A percentile compares a stretch with the other conserved stretches of the same genome.
phyloP scores from a whole-genome alignment of 2,888 invertebrate genomes.

The Oscheius myriophilus region DNA sequence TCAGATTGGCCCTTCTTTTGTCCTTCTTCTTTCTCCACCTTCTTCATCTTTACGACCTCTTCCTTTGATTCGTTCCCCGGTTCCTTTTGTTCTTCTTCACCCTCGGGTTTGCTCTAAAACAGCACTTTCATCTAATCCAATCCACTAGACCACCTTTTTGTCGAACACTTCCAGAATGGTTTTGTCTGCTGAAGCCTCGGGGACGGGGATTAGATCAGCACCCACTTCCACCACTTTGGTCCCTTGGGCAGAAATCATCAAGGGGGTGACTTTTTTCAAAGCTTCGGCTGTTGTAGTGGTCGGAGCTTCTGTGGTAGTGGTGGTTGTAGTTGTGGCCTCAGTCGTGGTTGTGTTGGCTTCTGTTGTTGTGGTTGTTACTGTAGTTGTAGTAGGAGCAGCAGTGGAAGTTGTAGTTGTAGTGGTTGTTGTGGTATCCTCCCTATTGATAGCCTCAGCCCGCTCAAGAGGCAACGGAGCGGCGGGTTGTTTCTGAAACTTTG shows the following conservation, averaged over 20 bases:
- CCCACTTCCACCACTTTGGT: constrained; percentile 18
- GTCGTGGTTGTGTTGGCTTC: neutral
- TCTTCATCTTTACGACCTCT: no score
- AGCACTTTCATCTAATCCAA: no score
- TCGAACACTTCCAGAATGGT: constrained; percentile 15
- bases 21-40: no score
- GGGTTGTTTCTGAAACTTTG: neutral
- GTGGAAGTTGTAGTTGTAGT: neutral
- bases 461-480: constrained; percentile 11
- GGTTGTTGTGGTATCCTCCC: neutral
- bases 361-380: neutral
- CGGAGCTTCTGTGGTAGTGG: neutral
- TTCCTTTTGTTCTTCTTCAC: no score
- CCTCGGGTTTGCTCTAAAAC: no score
- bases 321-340: constrained; percentile 2
- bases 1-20: no score
- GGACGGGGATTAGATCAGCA: constrained; percentile 12
- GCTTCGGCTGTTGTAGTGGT: no score
- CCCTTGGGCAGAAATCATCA: no score
- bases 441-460: constrained; percentile 18
- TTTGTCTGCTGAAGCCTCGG: neutral
- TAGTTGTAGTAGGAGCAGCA: neutral
- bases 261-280: no score
- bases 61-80: no score
- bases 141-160: constrained; percentile 11